These are phyloP conservation scores for Platichthys flesus DNA, from an alignment of 2,113 vertebrate species.

Conservation along the genomic window DNA sequence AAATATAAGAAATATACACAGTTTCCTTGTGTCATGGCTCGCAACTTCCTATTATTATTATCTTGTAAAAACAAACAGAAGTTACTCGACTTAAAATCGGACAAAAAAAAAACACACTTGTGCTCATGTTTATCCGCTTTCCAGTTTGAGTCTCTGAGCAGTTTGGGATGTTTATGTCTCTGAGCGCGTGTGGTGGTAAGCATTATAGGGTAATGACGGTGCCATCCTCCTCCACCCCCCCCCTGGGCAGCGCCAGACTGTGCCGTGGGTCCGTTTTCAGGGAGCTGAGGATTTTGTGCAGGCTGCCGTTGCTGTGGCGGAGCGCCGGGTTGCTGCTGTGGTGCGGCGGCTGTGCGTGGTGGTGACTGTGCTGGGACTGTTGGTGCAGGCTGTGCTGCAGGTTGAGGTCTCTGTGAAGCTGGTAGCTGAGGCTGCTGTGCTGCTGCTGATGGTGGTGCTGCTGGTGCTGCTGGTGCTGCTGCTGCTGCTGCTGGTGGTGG, in stretches of 20 bases:
- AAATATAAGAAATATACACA: conserved; percentile 67
- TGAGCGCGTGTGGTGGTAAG: conserved; percentile 42
- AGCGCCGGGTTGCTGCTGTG: conserved; percentile 83
- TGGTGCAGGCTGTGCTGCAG: conserved; percentile 75
- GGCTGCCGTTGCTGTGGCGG: conserved; percentile 90
- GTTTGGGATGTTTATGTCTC: conserved; percentile 46
- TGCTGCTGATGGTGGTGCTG: conserved; percentile 45
- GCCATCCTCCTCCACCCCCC: conserved; percentile 95
- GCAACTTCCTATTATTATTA: conserved; percentile 53
- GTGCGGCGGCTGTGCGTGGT: conserved; percentile 61
- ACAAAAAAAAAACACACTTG: conserved; percentile 49
- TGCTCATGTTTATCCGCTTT: conserved; percentile 57
- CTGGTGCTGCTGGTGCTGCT: conserved; percentile 30
- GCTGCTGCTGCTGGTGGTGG: conserved; percentile 47
- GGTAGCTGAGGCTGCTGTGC: conserved; percentile 82
- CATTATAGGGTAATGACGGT: conserved; percentile 96
- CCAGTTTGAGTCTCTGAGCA: conserved; percentile 78
- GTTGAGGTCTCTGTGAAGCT: conserved; percentile 87
- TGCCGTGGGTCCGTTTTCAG: conserved; percentile 94
- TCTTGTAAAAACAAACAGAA: conserved; percentile 54
- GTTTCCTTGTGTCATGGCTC: conserved; percentile 47
- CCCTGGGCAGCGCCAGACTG: conserved; percentile 91
- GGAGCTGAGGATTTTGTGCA: conserved; percentile 93
- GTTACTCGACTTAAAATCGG: conserved; percentile 59
- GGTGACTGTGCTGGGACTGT: conserved; percentile 73